Evolutionary conservation across 2,113 vertebrate species (phyloP).

Genomic region (Cairina moschata): DNA sequence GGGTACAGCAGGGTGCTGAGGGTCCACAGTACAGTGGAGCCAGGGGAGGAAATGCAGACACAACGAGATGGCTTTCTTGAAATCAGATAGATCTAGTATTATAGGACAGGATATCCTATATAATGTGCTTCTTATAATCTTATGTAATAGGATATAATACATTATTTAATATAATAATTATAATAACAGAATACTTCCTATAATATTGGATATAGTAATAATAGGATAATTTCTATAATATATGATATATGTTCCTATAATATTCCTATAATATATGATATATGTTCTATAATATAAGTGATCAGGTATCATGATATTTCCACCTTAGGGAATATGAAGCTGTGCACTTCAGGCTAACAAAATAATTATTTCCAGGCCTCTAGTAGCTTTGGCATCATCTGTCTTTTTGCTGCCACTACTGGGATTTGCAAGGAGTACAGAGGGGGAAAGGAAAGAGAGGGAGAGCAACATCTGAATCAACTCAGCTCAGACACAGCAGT

Average conservation of each 20-base stretch:
- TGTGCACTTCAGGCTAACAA: neutral
- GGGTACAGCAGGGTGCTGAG: fast-evolving
- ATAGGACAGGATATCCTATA: neutral
- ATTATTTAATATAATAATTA: neutral
- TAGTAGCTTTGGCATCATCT: neutral
- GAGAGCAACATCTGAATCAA: neutral
- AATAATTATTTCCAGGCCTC: neutral
- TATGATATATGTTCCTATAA: neutral
- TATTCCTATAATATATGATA: neutral
- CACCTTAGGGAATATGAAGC: neutral
- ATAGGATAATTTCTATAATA: neutral
- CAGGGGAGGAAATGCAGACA: neutral
- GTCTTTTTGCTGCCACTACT: neutral
- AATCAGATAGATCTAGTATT: neutral
- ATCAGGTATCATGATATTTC: neutral
- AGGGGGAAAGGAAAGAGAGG: neutral
- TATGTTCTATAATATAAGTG: neutral
- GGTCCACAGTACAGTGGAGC: fast-evolving
- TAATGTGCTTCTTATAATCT: neutral
- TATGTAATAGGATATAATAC: neutral
- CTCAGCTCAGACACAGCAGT: neutral
- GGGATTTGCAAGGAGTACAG: neutral
- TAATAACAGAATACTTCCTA: neutral
- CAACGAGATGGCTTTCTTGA: neutral
- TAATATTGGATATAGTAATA: neutral